Conservation (phyloP, 2,797 vertebrate species). For the Rhynchotus rufescens region DNA sequence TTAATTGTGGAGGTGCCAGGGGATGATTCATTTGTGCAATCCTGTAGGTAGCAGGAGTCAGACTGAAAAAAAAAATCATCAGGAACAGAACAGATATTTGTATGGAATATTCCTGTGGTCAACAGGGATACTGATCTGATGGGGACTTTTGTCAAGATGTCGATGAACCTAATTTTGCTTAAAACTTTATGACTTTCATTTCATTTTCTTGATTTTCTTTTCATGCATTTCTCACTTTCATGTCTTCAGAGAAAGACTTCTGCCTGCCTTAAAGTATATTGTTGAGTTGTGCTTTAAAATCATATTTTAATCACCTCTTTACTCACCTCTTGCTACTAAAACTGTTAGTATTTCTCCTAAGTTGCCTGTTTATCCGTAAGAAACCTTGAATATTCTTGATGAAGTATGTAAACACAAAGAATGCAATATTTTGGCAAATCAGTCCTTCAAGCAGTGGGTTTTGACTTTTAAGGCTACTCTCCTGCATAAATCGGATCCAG, state of each 20-base stretch:
- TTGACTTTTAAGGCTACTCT: neutral
- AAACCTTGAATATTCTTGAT: neutral
- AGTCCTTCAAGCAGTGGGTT: no score
- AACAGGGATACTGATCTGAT: neutral
- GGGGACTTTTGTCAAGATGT: neutral
- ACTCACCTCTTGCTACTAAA: neutral
- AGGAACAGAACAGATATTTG: neutral
- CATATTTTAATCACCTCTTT: no score
- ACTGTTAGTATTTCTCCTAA: neutral
- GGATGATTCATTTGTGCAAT: neutral
- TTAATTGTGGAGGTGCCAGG: neutral
- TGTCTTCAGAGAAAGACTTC: neutral
- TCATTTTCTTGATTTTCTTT: neutral
- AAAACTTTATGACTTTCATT: neutral
- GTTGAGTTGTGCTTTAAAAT: neutral
- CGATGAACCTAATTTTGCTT: neutral
- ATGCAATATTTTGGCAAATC: neutral
- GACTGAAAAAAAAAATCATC: neutral
- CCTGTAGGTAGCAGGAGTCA: neutral
- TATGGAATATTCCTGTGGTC: neutral
- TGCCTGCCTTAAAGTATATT: neutral
- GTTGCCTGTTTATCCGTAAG: neutral
- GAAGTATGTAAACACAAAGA: neutral
- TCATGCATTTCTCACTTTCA: neutral
- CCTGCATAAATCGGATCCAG: neutral